A percentile compares a stretch with the other conserved stretches of the same genome.
Evolutionary conservation across 2,888 invertebrate genomes (phyloP).

Genomic region (Camptogramma bilineatum): DNA sequence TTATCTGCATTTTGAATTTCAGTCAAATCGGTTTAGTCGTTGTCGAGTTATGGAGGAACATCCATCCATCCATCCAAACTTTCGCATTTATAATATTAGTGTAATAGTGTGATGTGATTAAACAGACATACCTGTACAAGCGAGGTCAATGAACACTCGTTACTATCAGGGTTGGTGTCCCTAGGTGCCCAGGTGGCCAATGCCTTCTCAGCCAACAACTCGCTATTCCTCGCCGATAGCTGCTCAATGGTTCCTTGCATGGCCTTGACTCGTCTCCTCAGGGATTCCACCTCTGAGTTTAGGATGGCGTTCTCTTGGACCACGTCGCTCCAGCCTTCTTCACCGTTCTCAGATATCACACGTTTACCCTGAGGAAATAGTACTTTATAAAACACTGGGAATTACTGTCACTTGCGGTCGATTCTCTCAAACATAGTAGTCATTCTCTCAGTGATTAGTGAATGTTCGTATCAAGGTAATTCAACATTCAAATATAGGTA

Average conservation of each 20-base stretch:
- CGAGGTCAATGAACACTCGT: conserved; percentile 74
- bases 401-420: no score
- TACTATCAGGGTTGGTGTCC: conserved; percentile 69
- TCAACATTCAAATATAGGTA: no score
- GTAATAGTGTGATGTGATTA: background rate
- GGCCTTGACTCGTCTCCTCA: conserved; percentile 95
- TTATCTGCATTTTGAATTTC: no score
- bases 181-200: conserved; percentile 86
- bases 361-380: conserved; percentile 90
- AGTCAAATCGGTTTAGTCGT: no score
- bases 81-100: no score
- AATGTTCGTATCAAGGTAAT: no score
- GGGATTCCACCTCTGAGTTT: conserved; percentile 93
- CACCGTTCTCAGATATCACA: conserved; percentile 93
- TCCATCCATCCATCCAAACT: no score
- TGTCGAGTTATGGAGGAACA: no score
- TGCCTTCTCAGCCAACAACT: conserved; percentile 92
- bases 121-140: conserved; percentile 82
- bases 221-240: conserved; percentile 92
- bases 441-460: no score
- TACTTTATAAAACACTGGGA: background rate
- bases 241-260: conserved; percentile 97
- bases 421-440: no score
- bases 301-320: conserved; percentile 98
- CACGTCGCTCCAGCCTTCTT: conserved; percentile 95